Evolutionary conservation across 2,113 vertebrate genomes (phyloP).

Genomic region (Ameiurus melas): DNA sequence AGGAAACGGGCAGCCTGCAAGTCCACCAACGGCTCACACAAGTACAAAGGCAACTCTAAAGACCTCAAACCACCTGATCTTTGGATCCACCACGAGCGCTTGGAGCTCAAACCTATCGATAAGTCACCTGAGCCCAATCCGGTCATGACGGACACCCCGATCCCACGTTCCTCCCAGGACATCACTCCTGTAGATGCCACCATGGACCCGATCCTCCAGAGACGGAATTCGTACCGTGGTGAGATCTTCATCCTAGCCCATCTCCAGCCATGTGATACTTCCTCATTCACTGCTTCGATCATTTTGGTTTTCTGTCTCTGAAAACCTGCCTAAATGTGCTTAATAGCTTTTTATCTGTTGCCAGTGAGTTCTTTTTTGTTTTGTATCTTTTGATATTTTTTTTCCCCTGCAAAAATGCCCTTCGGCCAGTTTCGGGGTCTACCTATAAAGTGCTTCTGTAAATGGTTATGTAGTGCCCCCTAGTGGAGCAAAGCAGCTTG

Average conservation of each 20-base stretch:
- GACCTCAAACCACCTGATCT: slow-evolving; percentile 97
- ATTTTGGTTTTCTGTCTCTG: slow-evolving; percentile 10
- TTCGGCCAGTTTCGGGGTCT: not conserved
- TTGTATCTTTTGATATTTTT: not conserved
- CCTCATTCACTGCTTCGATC: slow-evolving; percentile 28
- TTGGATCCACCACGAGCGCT: slow-evolving; percentile 97
- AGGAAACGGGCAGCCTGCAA: slow-evolving; percentile 96
- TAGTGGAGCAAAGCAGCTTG: slow-evolving; percentile 35
- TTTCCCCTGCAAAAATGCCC: not conserved
- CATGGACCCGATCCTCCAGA: slow-evolving; percentile 87
- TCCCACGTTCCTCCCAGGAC: slow-evolving; percentile 93
- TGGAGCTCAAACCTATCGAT: slow-evolving; percentile 96
- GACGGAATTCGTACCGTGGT: slow-evolving; percentile 96
- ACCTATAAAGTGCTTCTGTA: not conserved
- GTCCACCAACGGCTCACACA: slow-evolving; percentile 92
- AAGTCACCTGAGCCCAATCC: slow-evolving; percentile 97
- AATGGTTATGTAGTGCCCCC: slow-evolving; percentile 38
- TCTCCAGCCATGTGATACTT: not conserved
- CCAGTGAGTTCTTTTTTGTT: not conserved
- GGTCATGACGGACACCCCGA: slow-evolving; percentile 95
- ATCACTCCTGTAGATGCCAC: slow-evolving; percentile 90
- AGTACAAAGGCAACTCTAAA: slow-evolving; percentile 97
- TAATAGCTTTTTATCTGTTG: not conserved
- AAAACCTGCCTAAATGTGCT: slow-evolving; percentile 27
- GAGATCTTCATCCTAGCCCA: slow-evolving; percentile 41